Base-by-base conservation (phyloP, 2,888 invertebrate genomes). In the Phlogophora meticulosa region DNA sequence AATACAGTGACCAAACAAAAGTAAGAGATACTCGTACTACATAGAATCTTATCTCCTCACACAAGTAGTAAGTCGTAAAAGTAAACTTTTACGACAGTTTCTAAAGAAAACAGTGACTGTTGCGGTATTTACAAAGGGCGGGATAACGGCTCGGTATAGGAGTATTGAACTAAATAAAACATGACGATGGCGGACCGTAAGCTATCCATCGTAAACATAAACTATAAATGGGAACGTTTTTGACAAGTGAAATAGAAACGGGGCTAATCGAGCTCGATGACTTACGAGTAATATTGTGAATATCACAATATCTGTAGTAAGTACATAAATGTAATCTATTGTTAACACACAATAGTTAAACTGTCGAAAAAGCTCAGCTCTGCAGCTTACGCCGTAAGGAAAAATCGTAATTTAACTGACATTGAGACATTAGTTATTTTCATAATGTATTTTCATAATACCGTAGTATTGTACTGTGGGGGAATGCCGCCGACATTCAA, bases 41-140 rank as follows among this genome's bases (percentile, higher is more conserved):
- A n/a, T 28, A 70, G 49, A 51, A 62, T 46, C 61, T 79, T 81
- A 80, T 81, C 79, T 73, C 48, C 58, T 69, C 73, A 68, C 73
- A 67, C 68, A 69, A 80, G 71, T 72, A 71, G 79, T 71, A 61
- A 66, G 71, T 55, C 73, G 71, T 73, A 73, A 71, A 72, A 71
- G 56, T 79, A 59, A 67, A 80, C 62, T 69, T 78, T 81, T 76
- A 81, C 64, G 81, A 68, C 59, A 71, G 57, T 76, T 81, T 71
- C 71, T 67, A 67, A 78, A 81, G 73, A 66, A 71, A 78, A 81
- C 67, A 56, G 68, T 62, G 52, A 56, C 53, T 73, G 61, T 64
- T 55, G 62, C 51, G 61, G 66, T 64, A 59, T 72, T 70, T 60
- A 81, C 66, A 49, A 46, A 69, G 61, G 55, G 72, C 67, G 40